Evolutionary conservation across 2,113 vertebrate species (phyloP).

Genomic region (Antidorcas marsupialis): DNA sequence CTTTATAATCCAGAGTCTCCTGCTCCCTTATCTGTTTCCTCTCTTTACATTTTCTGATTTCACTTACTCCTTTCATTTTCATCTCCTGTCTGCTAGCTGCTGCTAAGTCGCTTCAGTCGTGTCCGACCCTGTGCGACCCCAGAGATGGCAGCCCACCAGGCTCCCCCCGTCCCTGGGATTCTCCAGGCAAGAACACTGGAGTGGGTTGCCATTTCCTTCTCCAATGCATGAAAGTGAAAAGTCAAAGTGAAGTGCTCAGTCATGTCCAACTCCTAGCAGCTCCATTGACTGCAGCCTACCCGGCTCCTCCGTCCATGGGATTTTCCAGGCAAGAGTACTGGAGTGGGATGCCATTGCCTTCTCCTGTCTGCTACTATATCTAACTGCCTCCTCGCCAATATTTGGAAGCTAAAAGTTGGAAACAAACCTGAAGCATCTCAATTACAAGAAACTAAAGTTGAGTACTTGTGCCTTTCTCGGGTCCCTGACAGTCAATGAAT

Average conservation of each 20-base stretch:
- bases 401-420: not conserved
- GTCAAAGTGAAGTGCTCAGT: too few species aligned
- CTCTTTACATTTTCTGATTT: not conserved
- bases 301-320: too few species aligned
- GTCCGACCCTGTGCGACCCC: too few species aligned
- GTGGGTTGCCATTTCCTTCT: too few species aligned
- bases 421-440: not conserved
- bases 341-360: too few species aligned
- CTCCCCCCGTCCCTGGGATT: too few species aligned
- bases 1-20: not conserved
- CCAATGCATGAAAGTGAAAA: too few species aligned
- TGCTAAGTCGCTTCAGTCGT: too few species aligned
- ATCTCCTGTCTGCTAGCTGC: not conserved
- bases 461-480: not conserved
- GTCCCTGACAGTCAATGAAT: not conserved
- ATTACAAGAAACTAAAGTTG: not conserved
- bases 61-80: not conserved
- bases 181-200: too few species aligned
- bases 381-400: not conserved
- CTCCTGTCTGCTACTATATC: not conserved
- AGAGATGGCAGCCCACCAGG: too few species aligned
- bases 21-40: not conserved
- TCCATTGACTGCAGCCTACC: too few species aligned
- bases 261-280: accelerated
- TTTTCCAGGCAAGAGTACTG: too few species aligned